Conservation (phyloP, 2,888 invertebrate species). For the Mamestra brassicae region DNA sequence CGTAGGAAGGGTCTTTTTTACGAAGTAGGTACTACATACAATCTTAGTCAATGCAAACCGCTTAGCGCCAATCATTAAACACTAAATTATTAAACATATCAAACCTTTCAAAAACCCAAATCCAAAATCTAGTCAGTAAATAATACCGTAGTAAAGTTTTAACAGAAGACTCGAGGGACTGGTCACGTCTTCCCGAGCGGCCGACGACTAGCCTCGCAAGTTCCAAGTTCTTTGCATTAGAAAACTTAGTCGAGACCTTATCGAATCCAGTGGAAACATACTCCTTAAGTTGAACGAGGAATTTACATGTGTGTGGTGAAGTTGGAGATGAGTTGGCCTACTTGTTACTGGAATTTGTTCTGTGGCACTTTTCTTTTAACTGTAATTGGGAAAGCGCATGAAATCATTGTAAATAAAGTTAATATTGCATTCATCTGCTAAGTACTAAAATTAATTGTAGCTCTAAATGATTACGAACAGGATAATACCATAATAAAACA, state of each 20-base stretch:
- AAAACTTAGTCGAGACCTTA: constrained; percentile 64
- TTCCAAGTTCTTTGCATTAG: constrained; percentile 72
- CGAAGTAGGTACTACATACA: background rate
- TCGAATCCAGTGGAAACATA: constrained; percentile 64
- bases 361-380: background rate
- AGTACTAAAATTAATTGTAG: no score
- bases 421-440: no score
- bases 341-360: constrained; percentile 20
- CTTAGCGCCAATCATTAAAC: background rate
- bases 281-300: constrained; percentile 63
- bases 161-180: constrained; percentile 57
- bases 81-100: background rate
- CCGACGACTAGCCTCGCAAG: constrained; percentile 61
- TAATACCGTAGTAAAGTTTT: constrained; percentile 64
- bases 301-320: constrained; percentile 47
- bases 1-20: no score
- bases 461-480: no score
- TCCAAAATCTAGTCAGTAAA: constrained; percentile 30
- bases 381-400: background rate
- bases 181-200: constrained; percentile 69
- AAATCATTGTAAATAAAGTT: background rate
- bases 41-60: background rate
- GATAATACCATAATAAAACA: no score
- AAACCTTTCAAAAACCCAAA: background rate
- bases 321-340: constrained; percentile 20